phyloP scores from a whole-genome alignment of 2,797 vertebrate species.

The Liasis olivaceus region DNA sequence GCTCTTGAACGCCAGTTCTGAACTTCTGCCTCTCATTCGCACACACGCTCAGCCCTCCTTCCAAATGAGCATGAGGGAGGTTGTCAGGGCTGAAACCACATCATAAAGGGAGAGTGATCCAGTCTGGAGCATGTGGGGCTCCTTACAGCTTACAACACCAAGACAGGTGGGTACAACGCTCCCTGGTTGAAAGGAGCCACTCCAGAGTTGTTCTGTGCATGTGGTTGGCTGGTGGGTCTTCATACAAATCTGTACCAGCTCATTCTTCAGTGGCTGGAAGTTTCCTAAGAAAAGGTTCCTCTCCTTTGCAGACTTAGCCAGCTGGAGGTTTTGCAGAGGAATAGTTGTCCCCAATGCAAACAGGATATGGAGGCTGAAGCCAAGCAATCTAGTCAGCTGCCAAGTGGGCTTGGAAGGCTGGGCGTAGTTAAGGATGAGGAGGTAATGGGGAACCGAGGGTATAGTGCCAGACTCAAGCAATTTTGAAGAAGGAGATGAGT shows the following conservation, averaged over 20 bases:
- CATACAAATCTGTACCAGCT: background rate
- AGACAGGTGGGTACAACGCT: background rate
- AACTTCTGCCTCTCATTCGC: background rate
- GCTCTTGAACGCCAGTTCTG: background rate
- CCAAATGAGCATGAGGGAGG: accelerated
- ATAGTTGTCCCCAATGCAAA: conserved; percentile 29
- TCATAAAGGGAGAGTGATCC: background rate
- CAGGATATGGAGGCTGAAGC: conserved; percentile 6
- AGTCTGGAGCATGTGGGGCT: background rate
- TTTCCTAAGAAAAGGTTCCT: background rate
- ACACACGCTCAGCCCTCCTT: too few relatives aligned
- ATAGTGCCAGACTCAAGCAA: background rate
- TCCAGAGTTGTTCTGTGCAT: accelerated
- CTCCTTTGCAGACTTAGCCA: background rate
- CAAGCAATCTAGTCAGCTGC: conserved; percentile 9
- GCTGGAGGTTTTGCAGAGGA: conserved; percentile 1
- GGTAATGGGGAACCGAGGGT: background rate
- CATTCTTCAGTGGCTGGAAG: accelerated
- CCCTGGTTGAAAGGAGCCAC: background rate
- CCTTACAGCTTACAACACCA: background rate
- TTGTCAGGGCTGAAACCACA: accelerated
- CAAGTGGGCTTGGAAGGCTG: background rate
- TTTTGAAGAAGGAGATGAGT: background rate
- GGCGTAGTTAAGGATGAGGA: background rate
- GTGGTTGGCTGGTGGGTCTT: background rate